These are phyloP conservation scores for Genyomyrus donnyi DNA, from an alignment of 2,113 vertebrate species.

Conservation along the genomic window DNA sequence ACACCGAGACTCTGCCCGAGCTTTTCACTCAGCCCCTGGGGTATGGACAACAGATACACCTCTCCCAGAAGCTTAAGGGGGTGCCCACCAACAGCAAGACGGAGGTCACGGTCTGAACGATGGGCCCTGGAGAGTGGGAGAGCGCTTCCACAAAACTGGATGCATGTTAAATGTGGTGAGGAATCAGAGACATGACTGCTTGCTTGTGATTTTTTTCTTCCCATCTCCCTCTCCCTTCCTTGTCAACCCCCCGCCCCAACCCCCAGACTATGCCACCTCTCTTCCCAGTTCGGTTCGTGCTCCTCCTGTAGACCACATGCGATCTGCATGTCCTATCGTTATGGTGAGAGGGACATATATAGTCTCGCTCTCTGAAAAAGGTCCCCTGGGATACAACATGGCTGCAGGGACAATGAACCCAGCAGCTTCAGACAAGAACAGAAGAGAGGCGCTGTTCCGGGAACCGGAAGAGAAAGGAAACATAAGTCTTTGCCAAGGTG, in stretches of 20 bases:
- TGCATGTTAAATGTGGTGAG: background rate
- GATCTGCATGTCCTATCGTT: background rate
- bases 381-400: constrained; percentile 35
- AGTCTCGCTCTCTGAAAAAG: constrained; percentile 19
- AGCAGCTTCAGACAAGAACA: constrained; percentile 36
- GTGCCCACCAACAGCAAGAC: constrained; percentile 92
- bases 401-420: constrained; percentile 45
- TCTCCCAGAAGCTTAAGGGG: constrained; percentile 67
- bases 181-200: background rate
- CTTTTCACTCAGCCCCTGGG: constrained; percentile 65
- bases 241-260: background rate
- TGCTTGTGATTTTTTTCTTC: background rate
- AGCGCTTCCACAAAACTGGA: background rate
- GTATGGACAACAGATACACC: constrained; percentile 46
- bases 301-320: background rate
- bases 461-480: constrained; percentile 26
- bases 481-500: background rate
- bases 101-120: constrained; percentile 83
- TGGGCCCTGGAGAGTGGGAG: background rate
- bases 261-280: constrained; percentile 28
- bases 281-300: background rate
- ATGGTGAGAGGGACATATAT: background rate
- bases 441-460: constrained; percentile 43
- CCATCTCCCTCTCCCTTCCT: background rate
- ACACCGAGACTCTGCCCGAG: constrained; percentile 76